A percentile compares a stretch with the other conserved stretches of the same genome.
phyloP scores from a whole-genome alignment of 2,797 vertebrate species.

The Falco berigora region DNA sequence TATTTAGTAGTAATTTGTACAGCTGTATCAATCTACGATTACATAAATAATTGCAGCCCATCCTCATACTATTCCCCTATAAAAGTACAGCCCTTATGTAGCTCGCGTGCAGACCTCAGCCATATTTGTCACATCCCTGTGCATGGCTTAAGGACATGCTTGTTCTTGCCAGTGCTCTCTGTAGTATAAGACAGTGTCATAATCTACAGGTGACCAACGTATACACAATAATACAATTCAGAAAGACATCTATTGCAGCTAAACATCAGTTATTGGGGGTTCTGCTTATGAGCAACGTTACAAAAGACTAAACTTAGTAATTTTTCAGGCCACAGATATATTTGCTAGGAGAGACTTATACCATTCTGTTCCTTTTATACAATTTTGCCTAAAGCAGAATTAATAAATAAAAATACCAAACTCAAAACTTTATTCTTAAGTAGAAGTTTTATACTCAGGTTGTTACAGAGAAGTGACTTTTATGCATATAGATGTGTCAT shows the following conservation, averaged over 20 bases:
- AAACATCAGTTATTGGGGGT: not conserved
- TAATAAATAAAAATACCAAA: not conserved
- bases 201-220: not conserved
- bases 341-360: not conserved
- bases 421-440: not conserved
- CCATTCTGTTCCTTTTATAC: not conserved
- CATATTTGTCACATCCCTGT: not conserved
- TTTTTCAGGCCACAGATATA: not conserved
- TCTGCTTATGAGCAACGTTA: not conserved
- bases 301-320: not conserved
- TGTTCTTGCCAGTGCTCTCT: not conserved
- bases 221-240: not conserved
- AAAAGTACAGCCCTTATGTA: not conserved
- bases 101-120: not conserved
- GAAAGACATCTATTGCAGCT: not conserved
- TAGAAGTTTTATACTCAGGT: not conserved
- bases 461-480: not conserved
- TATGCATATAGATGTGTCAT: not conserved
- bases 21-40: not conserved
- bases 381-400: not conserved
- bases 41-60: not conserved
- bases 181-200: not conserved
- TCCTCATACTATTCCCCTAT: not conserved
- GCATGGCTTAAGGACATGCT: rapidly evolving
- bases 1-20: not conserved